These are phyloP conservation scores for Tympanuchus pallidicinctus DNA, from an alignment of 2,113 vertebrate species.

Conservation along the genomic window DNA sequence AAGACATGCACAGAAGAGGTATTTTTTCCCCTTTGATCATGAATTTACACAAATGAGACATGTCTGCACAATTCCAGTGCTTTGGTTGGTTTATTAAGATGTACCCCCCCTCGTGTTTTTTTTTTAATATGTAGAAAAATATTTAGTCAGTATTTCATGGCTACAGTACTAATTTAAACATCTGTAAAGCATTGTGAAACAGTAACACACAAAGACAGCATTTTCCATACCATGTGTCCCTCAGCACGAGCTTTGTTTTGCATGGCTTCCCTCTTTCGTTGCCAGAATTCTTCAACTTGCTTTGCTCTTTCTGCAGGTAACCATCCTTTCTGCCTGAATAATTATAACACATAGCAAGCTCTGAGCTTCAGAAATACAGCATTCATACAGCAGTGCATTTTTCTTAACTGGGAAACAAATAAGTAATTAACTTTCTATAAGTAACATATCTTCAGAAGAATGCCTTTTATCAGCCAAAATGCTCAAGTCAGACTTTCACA, in stretches of 20 bases:
- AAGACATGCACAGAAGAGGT: background rate
- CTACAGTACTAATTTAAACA: background rate
- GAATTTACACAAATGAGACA: background rate
- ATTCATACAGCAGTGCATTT: accelerated
- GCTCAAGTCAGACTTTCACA: background rate
- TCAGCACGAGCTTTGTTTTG: constrained; percentile 97
- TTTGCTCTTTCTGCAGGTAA: constrained; percentile 81
- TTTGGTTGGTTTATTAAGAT: background rate
- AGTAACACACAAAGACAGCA: background rate
- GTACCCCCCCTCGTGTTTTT: background rate
- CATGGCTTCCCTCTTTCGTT: constrained; percentile 93
- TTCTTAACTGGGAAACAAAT: background rate
- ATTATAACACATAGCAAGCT: constrained; percentile 60
- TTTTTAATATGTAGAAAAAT: background rate
- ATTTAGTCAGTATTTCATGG: background rate
- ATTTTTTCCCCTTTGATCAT: background rate
- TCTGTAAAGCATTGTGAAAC: background rate
- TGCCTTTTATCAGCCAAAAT: background rate
- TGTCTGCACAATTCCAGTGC: accelerated
- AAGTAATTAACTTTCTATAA: background rate
- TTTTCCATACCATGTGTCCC: constrained; percentile 91
- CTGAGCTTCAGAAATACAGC: constrained; percentile 25
- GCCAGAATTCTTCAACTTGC: constrained; percentile 95
- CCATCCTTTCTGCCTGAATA: constrained; percentile 84
- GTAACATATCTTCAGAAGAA: background rate